Percentiles rank a stretch among this genome's conserved stretches.
Conservation (phyloP, 2,888 invertebrate species). For the Tenthredo livida region DNA sequence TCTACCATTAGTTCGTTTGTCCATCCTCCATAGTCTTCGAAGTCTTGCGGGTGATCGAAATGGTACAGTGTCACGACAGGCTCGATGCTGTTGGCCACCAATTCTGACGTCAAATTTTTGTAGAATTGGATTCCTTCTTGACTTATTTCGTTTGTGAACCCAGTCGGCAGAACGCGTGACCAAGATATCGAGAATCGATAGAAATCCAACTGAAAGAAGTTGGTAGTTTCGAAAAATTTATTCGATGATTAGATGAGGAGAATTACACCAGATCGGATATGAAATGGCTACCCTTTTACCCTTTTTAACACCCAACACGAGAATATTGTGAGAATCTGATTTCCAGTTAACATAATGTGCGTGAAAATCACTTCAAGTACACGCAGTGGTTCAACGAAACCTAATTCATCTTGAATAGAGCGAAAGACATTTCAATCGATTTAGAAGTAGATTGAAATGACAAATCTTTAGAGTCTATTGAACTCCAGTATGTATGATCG, state of each 20-base stretch:
- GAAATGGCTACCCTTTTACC: background rate
- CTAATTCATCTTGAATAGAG: background rate
- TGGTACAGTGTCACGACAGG: conserved; percentile 85
- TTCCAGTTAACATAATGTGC: background rate
- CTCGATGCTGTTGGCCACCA: conserved; percentile 79
- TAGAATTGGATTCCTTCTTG: conserved; percentile 84
- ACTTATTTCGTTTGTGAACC: conserved; percentile 79
- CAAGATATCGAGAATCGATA: conserved; percentile 85
- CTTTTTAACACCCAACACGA: background rate
- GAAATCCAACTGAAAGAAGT: conserved; percentile 67
- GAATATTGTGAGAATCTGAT: background rate
- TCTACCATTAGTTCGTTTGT: conserved; percentile 82
- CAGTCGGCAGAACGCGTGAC: conserved; percentile 84
- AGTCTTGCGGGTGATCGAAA: conserved; percentile 83
- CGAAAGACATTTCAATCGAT: background rate
- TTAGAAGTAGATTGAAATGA: background rate
- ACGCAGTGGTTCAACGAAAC: background rate
- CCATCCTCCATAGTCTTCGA: conserved; percentile 84
- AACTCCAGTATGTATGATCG: background rate
- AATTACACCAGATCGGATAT: background rate
- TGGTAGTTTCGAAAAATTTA: background rate
- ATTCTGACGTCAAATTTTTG: conserved; percentile 81
- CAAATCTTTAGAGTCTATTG: background rate
- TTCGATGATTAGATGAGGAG: background rate
- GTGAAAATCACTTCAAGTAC: background rate